Evolutionary conservation across 2,113 vertebrate species (phyloP), one percentile per base, ranked within the genome.

Genomic region (western clawed frog (Xenopus tropicalis)): DNA sequence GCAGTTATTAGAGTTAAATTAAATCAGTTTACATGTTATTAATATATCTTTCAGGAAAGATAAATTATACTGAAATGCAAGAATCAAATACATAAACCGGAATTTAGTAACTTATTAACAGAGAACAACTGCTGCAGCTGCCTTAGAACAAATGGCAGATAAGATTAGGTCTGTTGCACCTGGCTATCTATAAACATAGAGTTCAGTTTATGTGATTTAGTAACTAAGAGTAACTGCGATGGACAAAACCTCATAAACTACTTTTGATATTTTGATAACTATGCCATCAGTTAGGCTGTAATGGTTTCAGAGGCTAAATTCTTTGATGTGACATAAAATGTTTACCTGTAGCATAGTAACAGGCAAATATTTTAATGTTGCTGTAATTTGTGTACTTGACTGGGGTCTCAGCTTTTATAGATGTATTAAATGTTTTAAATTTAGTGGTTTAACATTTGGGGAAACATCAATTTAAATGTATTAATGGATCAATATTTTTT

Each of bases 91-190:
- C 80, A 78, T 74, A 84, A 84, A 83, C 81, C 80, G 80, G 81
- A 81, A 84, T 78, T 78, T 85, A 82, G 85, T 87, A 86, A 88
- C 82, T 83, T 82, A 85, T 86, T 83, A 85, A 85, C 86, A 84
- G 86, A 83, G 78, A 89, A 85, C 86, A 89, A 84, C 88, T 85
- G 86, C 84, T 82, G 85, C 89, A 90, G 88, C 88, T 90, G 88
- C 29, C 44, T 70, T 75, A 70, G 59, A 79, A 81, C 80, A 86
- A 88, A 79, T 85, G 54, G 62, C 13, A 37, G 85, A 84, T 87
- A 84, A 91, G 89, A 88, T 90, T 89, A 91, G 88, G 85, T 83
- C 76, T 23, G 77, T 77, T 86, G 88, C 89, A 92, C 91, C 91
- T 92, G 91, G 83, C 88, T 77, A 70, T 86, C 84, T 85, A 88